Conservation (phyloP, 2,888 invertebrate genomes). For the Philaethria dido region DNA sequence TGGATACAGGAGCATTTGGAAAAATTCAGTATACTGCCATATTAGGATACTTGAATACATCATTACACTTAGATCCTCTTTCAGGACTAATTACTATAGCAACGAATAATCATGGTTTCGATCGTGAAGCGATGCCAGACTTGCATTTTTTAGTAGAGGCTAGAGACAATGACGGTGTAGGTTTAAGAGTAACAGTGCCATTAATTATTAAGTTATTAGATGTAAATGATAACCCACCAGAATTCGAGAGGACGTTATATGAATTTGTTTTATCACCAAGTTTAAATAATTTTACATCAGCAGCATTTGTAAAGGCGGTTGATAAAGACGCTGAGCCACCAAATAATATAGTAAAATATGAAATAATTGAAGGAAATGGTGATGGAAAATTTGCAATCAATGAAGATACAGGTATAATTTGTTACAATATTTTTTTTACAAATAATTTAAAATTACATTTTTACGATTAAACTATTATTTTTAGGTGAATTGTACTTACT, state of each 20-base stretch:
- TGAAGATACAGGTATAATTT: constrained; percentile 86
- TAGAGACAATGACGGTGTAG: constrained; percentile 92
- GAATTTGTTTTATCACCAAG: constrained; percentile 91
- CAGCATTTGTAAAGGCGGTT: constrained; percentile 91
- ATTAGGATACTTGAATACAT: constrained; percentile 90
- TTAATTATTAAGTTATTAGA: constrained; percentile 89
- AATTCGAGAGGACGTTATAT: constrained; percentile 91
- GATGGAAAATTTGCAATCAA: constrained; percentile 90
- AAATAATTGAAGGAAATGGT: constrained; percentile 90
- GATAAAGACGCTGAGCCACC: constrained; percentile 93
- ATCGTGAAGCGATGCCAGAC: constrained; percentile 91
- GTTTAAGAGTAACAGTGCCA: constrained; percentile 89
- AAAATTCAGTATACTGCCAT: constrained; percentile 91
- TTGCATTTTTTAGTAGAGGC: constrained; percentile 93
- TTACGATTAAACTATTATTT: constrained; percentile 37
- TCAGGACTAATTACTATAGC: constrained; percentile 92
- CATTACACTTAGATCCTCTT: constrained; percentile 89
- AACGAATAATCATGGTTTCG: constrained; percentile 89
- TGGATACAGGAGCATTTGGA: constrained; percentile 91
- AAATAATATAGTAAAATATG: constrained; percentile 93
- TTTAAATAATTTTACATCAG: constrained; percentile 88
- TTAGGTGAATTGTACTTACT: constrained; percentile 86
- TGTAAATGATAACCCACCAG: constrained; percentile 94
- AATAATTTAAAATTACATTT: no score
- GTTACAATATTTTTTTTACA: neutral